phyloP scores from a whole-genome alignment of 2,888 invertebrate species.

The Barypeithes pellucidus region DNA sequence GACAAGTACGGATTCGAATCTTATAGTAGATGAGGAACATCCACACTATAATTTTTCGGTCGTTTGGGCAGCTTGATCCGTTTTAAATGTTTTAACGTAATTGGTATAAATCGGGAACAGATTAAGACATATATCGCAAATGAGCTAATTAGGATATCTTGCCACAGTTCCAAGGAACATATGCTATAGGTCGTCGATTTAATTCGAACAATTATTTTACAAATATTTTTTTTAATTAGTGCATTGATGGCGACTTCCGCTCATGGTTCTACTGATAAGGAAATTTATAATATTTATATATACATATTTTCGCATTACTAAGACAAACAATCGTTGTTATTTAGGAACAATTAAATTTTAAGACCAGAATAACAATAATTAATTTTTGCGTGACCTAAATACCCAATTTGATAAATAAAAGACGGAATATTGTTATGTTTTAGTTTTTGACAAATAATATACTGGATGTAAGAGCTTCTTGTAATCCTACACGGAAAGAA shows the following conservation, averaged over 20 bases:
- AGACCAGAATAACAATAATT: conserved; percentile 16
- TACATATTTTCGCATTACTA: background rate
- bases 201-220: conserved; percentile 13
- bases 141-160: too few species aligned
- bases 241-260: conserved; percentile 31
- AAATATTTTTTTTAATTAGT: conserved; percentile 32
- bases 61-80: too few species aligned
- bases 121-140: too few species aligned
- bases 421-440: background rate
- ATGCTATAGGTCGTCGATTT: background rate
- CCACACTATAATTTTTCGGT: too few species aligned
- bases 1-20: too few species aligned
- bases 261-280: conserved; percentile 34
- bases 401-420: conserved; percentile 10
- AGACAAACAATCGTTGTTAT: conserved; percentile 8
- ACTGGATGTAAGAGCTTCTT: too few species aligned
- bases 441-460: too few species aligned
- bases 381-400: conserved; percentile 25
- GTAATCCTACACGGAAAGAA: too few species aligned
- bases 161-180: too few species aligned
- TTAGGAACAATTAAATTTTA: background rate
- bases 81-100: too few species aligned
- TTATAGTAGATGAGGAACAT: too few species aligned
- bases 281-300: background rate
- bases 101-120: too few species aligned